These are phyloP conservation scores for Xylocampa areola DNA, from an alignment of 2,888 invertebrate genomes.

Conservation along the genomic window DNA sequence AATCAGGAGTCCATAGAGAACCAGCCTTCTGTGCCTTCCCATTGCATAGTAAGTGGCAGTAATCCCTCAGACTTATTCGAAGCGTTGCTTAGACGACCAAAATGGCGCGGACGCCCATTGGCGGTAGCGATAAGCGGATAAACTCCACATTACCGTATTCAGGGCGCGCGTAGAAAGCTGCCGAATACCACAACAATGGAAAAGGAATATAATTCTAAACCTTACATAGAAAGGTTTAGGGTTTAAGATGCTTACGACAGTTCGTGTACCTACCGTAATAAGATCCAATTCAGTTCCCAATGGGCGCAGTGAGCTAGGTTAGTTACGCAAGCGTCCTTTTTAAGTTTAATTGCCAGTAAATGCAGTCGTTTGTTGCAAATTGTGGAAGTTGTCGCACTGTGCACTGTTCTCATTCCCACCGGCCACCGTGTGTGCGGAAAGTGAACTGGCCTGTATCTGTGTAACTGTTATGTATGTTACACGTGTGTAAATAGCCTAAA, in stretches of 20 bases:
- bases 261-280: slow-evolving; percentile 32
- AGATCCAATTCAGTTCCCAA: slow-evolving; percentile 36
- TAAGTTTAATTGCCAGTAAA: slow-evolving; percentile 59
- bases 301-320: slow-evolving; percentile 30
- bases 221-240: slow-evolving; percentile 37
- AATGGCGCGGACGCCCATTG: slow-evolving; percentile 56
- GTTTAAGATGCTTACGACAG: slow-evolving; percentile 7
- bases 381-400: slow-evolving; percentile 35
- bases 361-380: slow-evolving; percentile 48
- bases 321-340: slow-evolving; percentile 58
- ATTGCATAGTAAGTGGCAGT: slow-evolving; percentile 28
- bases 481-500: too few relatives aligned
- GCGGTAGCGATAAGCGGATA: slow-evolving; percentile 62
- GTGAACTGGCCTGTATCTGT: slow-evolving; percentile 2
- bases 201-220: slow-evolving; percentile 53
- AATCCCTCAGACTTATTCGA: slow-evolving; percentile 18
- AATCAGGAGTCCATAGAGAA: not conserved
- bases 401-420: slow-evolving; percentile 39
- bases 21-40: slow-evolving; percentile 11
- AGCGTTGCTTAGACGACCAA: slow-evolving; percentile 49
- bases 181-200: slow-evolving; percentile 29
- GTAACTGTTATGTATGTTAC: too few relatives aligned
- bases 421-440: not conserved
- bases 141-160: slow-evolving; percentile 64
- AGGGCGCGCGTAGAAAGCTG: slow-evolving; percentile 73